phyloP scores from a whole-genome alignment of 2,888 invertebrate species.

The Apodemia hepburni region DNA sequence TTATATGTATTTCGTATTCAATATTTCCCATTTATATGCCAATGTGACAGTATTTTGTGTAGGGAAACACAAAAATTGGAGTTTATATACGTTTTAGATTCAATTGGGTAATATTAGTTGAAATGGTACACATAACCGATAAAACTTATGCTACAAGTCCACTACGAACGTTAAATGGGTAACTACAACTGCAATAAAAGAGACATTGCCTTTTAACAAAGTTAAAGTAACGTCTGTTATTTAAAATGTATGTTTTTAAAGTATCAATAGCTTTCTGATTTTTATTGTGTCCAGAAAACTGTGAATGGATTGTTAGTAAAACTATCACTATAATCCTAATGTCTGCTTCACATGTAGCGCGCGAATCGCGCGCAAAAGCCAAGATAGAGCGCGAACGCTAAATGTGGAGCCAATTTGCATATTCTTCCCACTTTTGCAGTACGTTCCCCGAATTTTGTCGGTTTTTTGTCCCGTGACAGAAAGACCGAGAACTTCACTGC shows the following conservation, averaged over 20 bases:
- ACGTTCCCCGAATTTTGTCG: too few relatives aligned
- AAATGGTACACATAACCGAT: conserved; percentile 1
- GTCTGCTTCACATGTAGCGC: too few relatives aligned
- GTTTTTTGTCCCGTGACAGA: too few relatives aligned
- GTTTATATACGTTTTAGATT: conserved; percentile 7
- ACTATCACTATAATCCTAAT: too few relatives aligned
- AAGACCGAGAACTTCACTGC: too few relatives aligned
- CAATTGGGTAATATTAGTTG: conserved; percentile 9
- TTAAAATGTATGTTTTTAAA: neutral
- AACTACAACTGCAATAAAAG: conserved; percentile 3
- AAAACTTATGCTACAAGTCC: conserved; percentile 4
- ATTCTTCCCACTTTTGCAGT: too few relatives aligned
- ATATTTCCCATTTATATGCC: conserved; percentile 5
- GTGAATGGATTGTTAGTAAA: too few relatives aligned
- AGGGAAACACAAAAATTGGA: neutral
- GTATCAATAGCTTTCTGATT: too few relatives aligned
- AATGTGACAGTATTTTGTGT: conserved; percentile 6
- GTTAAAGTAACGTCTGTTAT: neutral
- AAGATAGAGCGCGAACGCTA: too few relatives aligned
- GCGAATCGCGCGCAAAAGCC: too few relatives aligned
- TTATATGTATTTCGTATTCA: neutral
- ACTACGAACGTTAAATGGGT: conserved; percentile 3
- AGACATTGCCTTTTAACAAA: conserved; percentile 7
- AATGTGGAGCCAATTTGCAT: too few relatives aligned
- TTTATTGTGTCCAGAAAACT: too few relatives aligned